These are phyloP conservation scores for Crypturellus tataupa DNA, from an alignment of 2,797 vertebrate species.

Conservation along the genomic window DNA sequence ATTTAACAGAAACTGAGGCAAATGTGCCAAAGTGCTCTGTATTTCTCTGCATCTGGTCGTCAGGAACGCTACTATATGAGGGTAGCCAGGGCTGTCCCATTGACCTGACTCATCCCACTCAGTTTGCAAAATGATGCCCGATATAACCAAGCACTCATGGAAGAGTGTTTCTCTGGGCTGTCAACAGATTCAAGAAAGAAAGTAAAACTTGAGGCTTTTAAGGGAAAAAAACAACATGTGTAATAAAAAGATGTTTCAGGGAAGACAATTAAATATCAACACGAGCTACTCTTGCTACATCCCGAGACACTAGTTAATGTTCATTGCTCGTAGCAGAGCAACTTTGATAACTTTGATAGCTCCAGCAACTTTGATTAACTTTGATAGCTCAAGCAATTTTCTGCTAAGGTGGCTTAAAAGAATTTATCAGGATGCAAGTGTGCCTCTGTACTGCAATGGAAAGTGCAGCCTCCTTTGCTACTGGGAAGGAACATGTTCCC, in stretches of 20 bases:
- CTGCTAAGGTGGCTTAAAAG: background rate
- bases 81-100: background rate
- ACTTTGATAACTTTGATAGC: background rate
- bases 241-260: slow-evolving; percentile 21
- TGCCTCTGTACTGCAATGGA: background rate
- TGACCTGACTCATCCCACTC: background rate
- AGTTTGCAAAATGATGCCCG: background rate
- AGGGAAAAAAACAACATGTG: background rate
- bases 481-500: background rate
- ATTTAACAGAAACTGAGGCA: background rate
- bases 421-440: background rate
- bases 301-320: background rate
- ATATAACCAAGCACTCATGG: background rate
- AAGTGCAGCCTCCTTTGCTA: background rate
- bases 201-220: background rate
- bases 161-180: background rate
- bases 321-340: background rate
- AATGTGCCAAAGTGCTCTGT: background rate
- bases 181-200: background rate
- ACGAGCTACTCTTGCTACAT: background rate
- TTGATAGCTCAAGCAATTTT: background rate
- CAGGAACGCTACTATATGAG: background rate
- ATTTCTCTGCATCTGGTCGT: background rate
- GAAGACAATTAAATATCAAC: slow-evolving; percentile 13
- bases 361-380: background rate